Evolutionary conservation across 1,140 invertebrate genomes (phyloP).

Genomic region (Harlomillsia oculata): DNA sequence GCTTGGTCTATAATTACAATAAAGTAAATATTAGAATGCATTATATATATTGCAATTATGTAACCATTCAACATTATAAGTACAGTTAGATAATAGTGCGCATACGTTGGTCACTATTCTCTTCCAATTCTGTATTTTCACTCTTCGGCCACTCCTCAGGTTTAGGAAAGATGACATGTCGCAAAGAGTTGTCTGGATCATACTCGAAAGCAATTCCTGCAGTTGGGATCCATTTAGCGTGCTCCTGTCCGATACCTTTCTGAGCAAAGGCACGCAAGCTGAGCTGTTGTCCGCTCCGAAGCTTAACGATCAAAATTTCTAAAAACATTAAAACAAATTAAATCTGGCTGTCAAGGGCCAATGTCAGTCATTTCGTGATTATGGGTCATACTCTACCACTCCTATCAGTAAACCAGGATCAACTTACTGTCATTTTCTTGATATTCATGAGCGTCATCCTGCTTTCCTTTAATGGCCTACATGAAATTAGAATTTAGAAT

Average conservation of each 20-base stretch:
- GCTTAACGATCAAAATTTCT: slow-evolving; percentile 94
- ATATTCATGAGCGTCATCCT: slow-evolving; percentile 85
- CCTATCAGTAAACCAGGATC: no score
- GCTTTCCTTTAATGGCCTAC: slow-evolving; percentile 75
- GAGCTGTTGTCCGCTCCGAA: slow-evolving; percentile 93
- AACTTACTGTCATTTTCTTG: slow-evolving; percentile 69
- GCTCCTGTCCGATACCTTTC: slow-evolving; percentile 95
- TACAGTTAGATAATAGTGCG: no score
- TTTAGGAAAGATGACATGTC: slow-evolving; percentile 92
- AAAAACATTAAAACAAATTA: slow-evolving; percentile 1
- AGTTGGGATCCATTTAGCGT: slow-evolving; percentile 98
- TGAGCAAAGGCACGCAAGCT: slow-evolving; percentile 92
- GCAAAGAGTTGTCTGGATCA: slow-evolving; percentile 95
- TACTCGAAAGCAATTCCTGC: slow-evolving; percentile 97
- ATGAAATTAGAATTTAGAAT: no score
- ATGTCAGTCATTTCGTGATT: no score
- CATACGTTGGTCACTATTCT: slow-evolving; percentile 83
- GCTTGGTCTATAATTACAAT: slow-evolving; percentile 86
- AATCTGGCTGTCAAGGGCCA: no score
- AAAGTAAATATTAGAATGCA: no score
- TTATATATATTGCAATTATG: no score
- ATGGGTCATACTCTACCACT: no score
- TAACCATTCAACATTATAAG: no score
- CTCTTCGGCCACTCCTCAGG: slow-evolving; percentile 99
- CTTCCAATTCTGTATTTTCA: slow-evolving; percentile 86